Evolutionary conservation across 2,797 vertebrate genomes (phyloP).

Genomic region (Myoxocephalus aenaeus): DNA sequence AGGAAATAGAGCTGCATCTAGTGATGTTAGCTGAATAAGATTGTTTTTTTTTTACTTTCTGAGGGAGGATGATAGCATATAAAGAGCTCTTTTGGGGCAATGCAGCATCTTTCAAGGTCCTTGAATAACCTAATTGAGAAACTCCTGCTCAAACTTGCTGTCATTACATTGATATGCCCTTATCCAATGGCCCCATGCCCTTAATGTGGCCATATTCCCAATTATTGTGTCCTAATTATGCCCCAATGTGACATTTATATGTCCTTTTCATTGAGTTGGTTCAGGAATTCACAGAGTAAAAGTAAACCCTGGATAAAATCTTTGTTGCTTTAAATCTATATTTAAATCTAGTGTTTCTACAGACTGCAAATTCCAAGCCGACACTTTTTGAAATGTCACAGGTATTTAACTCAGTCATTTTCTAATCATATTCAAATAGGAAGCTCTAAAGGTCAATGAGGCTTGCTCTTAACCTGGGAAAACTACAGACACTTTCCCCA

Average conservation of each 20-base stretch:
- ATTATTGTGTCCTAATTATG: slow-evolving; percentile 42
- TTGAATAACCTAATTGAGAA: slow-evolving; percentile 20
- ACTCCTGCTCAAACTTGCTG: slow-evolving; percentile 1
- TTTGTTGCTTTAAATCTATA: slow-evolving; percentile 48
- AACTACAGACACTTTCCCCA: slow-evolving; percentile 43
- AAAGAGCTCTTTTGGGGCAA: background rate
- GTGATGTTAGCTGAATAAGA: background rate
- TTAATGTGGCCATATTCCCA: slow-evolving; percentile 10
- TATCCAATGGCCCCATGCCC: slow-evolving; percentile 16
- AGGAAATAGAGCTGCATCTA: background rate
- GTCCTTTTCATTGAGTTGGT: slow-evolving; percentile 33
- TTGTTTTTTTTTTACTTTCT: background rate
- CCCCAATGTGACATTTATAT: slow-evolving; percentile 60
- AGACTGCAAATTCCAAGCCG: slow-evolving; percentile 41
- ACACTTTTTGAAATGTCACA: slow-evolving; percentile 78
- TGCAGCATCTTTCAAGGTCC: background rate
- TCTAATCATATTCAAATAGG: slow-evolving; percentile 73
- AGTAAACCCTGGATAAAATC: slow-evolving; percentile 34
- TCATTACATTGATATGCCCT: slow-evolving; percentile 19
- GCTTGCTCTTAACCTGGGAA: slow-evolving; percentile 64
- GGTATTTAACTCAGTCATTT: slow-evolving; percentile 72
- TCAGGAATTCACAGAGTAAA: slow-evolving; percentile 29
- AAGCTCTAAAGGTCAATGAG: slow-evolving; percentile 72
- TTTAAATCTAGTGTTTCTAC: slow-evolving; percentile 49
- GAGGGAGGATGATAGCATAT: background rate